Evolutionary conservation across 2,113 vertebrate species (phyloP), one percentile per base, ranked within the genome.

Genomic region (Albula goreensis): DNA sequence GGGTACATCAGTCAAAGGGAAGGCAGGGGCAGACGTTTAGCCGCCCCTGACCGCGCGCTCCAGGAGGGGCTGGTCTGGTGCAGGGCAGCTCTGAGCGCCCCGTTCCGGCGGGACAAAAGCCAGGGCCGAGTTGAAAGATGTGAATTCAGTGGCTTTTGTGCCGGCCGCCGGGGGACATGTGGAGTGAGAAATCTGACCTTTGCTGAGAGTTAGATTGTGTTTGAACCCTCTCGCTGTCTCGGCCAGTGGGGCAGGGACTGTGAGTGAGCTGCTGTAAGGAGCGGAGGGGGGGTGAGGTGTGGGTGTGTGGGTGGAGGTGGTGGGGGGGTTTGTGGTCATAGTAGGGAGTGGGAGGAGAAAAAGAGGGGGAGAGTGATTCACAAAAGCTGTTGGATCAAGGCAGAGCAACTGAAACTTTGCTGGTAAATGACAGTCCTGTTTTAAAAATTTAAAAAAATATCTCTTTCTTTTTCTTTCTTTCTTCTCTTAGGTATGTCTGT

Each of bases 1-100:
- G 94, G 93, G 92, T 88, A 92, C 94, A 95, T 95, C 95, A 95
- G 94, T 96, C 95, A 96, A 96, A 96, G 22, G 93, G 91, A 92
- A 92, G 83, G 92, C 89, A 56, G 87, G 92, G 93, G 93, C 94
- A 95, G 95, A 95, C 95, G 93, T 94, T 94, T 90, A 94, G 92
- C 92, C 91, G 93, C 94, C 94, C 95, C 95, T 94, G 90, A 94
- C 95, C 90, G 94, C 87, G 94, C 94, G 91, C 96, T 89, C 93
- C 93, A 93, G 96, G 93, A 93, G 94, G 93, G 82, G 89, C 94
- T 94, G 95, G 95, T 95, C 93, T 94, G 91, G 93, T 94, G 94
- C 93, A 94, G 89, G 91, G 93, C 93, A 88, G 88, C 92, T 94
- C 93, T 81, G 86, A 93, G 91, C 86, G 87, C 92, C 92, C 93